Base-by-base conservation (phyloP, 2,888 invertebrate species). In the Poecilobothrus nobilitatus region DNA sequence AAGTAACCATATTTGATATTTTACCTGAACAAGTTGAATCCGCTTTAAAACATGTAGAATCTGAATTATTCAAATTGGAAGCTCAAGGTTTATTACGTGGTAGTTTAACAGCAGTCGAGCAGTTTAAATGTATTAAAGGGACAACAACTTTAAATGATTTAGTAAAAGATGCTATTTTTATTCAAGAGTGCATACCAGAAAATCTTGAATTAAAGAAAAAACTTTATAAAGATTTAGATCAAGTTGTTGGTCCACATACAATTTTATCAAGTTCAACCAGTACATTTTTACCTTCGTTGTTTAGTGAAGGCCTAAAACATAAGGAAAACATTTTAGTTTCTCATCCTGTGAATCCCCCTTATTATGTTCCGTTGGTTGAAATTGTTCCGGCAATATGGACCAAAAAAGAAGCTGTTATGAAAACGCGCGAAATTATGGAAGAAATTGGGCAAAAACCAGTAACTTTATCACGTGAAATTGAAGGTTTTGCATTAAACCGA, bases 301-400 rank as follows among this genome's bases (percentile, higher is more conserved):
- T 97, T 76, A 91, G 93, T 27, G 91, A 91, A 71, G 86, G 88
- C 63, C 81, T 98, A 70, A 89, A 88, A 74, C 91, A 97, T 78
- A 85, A 83, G 72, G 80, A 84, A 37, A 87, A 87, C 80, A 86
- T 79, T 20, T 69, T 81, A 33, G 93, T 96, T 18, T 92, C 93
- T 0, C 97, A 97, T 83, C 97, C 97, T 81, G 94, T 96, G 2
- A 97, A 97, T 81, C 97, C 97, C 7, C 97, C 97, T 0, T 97
- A 97, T 80, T 97, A 95, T 79, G 94, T 96, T 33, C 95, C 96
- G 0, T 83, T 97, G 65, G 94, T 96, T 1, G 97, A 98, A 84
- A 85, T 98, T 18, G 93, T 97, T 0, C 97, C 97, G 0, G 93
- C 96, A 0, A 93, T 95, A 6, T 96, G 95, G 94, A 97, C 97